Evolutionary conservation across 2,113 vertebrate species (phyloP).

Genomic region (Merops nubicus): DNA sequence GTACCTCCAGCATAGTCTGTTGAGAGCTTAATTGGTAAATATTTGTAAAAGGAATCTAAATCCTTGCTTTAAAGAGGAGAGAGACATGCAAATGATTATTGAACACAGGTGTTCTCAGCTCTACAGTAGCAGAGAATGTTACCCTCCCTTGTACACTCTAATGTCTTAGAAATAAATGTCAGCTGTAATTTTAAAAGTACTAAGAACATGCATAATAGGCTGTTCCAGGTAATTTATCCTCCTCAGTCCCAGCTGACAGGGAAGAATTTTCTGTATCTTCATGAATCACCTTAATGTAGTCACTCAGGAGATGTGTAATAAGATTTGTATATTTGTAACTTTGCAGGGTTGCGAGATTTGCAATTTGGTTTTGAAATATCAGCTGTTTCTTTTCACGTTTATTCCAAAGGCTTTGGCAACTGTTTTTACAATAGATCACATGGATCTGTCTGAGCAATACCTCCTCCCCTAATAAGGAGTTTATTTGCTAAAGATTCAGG

Average conservation of each 20-base stretch:
- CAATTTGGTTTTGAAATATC: slow-evolving; percentile 56
- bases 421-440: background rate
- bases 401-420: slow-evolving; percentile 14
- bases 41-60: slow-evolving; percentile 53
- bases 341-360: slow-evolving; percentile 19
- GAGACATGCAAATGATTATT: slow-evolving; percentile 43
- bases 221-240: slow-evolving; percentile 57
- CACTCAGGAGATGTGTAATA: slow-evolving; percentile 27
- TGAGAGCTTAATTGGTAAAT: slow-evolving; percentile 42
- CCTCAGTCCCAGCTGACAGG: slow-evolving; percentile 42
- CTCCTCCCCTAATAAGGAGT: background rate
- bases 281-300: slow-evolving; percentile 69
- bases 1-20: background rate
- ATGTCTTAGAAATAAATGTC: slow-evolving; percentile 72
- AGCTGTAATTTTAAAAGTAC: slow-evolving; percentile 60
- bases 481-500: background rate
- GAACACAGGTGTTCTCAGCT: slow-evolving; percentile 45
- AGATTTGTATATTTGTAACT: slow-evolving; percentile 43
- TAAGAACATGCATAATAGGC: slow-evolving; percentile 40
- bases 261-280: slow-evolving; percentile 57
- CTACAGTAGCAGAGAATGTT: slow-evolving; percentile 5
- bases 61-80: slow-evolving; percentile 35
- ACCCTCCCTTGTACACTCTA: slow-evolving; percentile 24
- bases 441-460: background rate
- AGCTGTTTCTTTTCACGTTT: slow-evolving; percentile 42